Evolutionary conservation across 2,797 vertebrate genomes (phyloP), one percentile per base, ranked within the genome.

Genomic region (Labeo calbasu): DNA sequence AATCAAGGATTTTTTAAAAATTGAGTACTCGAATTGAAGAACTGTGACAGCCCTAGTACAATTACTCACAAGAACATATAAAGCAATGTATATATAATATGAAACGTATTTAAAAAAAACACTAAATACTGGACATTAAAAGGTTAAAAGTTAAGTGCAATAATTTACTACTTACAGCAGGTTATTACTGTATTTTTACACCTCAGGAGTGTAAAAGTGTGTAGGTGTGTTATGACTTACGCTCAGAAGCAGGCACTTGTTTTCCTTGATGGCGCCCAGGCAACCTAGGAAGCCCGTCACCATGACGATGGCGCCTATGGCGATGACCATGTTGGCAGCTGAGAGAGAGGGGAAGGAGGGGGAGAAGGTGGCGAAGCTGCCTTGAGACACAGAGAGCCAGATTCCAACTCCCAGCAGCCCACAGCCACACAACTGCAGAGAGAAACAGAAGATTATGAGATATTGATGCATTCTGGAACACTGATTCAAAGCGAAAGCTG

Each of bases 191-290:
- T 79, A 23, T 43, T 46, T 65, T 32, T n/a, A 50, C 77, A 80
- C 19, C 32, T 23, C 28, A 3, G 59, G 48, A 57, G 53, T 55
- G 19, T 53, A 43, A 72, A 25, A 61, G 28, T 83, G 68, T 81
- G 79, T 80, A 79, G 28, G 53, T 51, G 75, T 50, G 43, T n/a
- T 5, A 79, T 53, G 46, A 96, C 98, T 99, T 94, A 99, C 98
- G 21, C 97, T 99, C 91, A 99, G 94, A 81, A 99, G 97, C 94
- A 99, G 97, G 96, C 98, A 99, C 97, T 99, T 99, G 95, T 99
- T 99, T 95, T 99, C 98, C 95, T 99, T 99, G 95, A 99, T 99
- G 96, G 98, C 97, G 87, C 98, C 98, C 86, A 99, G 94, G 91
- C 98, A 99, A 85, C 98, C 98, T n/a, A 99, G 96, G 88, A 99